phyloP scores from a whole-genome alignment of 2,888 invertebrate species.

The Euclidia mi region DNA sequence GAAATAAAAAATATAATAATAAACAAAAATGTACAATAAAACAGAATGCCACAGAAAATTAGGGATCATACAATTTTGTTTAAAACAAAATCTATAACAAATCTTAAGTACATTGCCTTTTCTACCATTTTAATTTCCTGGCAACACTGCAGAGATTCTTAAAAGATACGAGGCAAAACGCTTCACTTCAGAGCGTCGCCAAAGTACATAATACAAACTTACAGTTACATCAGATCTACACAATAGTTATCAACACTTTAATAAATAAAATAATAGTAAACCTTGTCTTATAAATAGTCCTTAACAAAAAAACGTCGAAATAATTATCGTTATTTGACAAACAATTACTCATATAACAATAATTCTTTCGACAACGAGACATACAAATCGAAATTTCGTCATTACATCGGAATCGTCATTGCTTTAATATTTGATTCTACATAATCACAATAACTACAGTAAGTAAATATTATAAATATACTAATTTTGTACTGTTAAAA shows the following conservation, averaged over 20 bases:
- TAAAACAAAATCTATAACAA: constrained; percentile 60
- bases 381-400: constrained; percentile 15
- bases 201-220: constrained; percentile 39
- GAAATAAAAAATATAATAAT: constrained; percentile 57
- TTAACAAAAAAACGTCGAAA: constrained; percentile 20
- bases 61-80: constrained; percentile 45
- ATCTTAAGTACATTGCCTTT: constrained; percentile 74
- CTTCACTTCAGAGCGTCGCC: constrained; percentile 28
- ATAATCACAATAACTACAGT: constrained; percentile 51
- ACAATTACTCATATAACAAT: constrained; percentile 12
- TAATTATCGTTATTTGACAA: constrained; percentile 22
- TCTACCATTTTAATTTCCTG: constrained; percentile 45
- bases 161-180: constrained; percentile 39
- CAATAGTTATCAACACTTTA: constrained; percentile 44
- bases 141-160: constrained; percentile 56
- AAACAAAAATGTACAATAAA: constrained; percentile 56
- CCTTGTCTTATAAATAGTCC: constrained; percentile 41
- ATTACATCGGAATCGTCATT: constrained; percentile 23
- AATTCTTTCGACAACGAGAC: constrained; percentile 17
- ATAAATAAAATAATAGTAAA: constrained; percentile 54
- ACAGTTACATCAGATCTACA: constrained; percentile 52
- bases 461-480: constrained; percentile 59
- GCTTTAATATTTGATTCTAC: constrained; percentile 26
- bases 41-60: constrained; percentile 45
- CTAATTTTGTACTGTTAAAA: constrained; percentile 81